These are phyloP conservation scores for Sander lucioperca DNA, from an alignment of 2,113 vertebrate genomes.

Conservation along the genomic window DNA sequence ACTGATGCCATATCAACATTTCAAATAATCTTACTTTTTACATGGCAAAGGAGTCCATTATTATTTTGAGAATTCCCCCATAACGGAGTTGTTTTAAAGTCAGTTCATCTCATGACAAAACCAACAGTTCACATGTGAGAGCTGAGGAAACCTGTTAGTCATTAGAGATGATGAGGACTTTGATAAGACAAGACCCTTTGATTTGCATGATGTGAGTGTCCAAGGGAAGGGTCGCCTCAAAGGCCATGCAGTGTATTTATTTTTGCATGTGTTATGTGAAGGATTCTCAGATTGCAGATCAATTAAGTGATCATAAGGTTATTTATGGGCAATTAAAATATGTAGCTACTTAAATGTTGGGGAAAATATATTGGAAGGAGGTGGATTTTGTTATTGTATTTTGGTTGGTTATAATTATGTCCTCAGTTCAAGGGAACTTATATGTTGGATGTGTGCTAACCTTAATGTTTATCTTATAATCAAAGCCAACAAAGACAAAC, in stretches of 20 bases:
- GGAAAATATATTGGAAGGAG: neutral
- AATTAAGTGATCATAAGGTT: constrained; percentile 26
- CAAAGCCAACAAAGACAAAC: constrained; percentile 37
- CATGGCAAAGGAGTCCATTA: neutral
- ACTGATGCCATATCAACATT: constrained; percentile 10
- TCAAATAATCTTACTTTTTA: neutral
- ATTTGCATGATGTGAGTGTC: constrained; percentile 26
- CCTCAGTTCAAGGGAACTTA: constrained; percentile 14
- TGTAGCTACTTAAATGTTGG: constrained; percentile 7
- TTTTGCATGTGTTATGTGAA: constrained; percentile 54
- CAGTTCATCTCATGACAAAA: neutral
- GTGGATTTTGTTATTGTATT: neutral
- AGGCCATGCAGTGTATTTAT: constrained; percentile 36
- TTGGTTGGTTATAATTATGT: constrained; percentile 9
- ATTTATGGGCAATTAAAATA: constrained; percentile 35
- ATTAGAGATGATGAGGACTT: neutral
- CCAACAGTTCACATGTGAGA: neutral
- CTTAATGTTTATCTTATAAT: constrained; percentile 25
- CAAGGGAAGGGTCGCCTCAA: constrained; percentile 7
- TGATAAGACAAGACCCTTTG: constrained; percentile 31
- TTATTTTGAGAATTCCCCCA: neutral
- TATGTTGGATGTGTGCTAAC: constrained; percentile 18
- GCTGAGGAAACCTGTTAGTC: constrained; percentile 1
- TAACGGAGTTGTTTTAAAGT: constrained; percentile 20
- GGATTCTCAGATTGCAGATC: constrained; percentile 39